phyloP scores from a whole-genome alignment of 2,113 vertebrate genomes.

The Misgurnus anguillicaudatus region DNA sequence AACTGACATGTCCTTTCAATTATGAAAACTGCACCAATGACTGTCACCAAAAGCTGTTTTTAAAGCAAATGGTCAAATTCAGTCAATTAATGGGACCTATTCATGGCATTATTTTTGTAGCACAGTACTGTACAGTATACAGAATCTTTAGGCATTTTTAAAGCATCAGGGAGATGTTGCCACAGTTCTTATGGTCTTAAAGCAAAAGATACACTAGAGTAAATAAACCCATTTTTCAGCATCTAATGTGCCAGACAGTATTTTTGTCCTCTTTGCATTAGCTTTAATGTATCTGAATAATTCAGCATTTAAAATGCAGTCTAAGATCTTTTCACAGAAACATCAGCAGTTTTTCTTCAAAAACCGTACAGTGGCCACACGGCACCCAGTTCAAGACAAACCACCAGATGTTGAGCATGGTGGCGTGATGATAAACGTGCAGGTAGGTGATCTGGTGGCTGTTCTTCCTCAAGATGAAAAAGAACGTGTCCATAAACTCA shows the following conservation, averaged over 20 bases:
- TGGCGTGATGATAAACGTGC: conserved; percentile 92
- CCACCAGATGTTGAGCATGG: conserved; percentile 99
- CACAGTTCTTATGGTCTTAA: too few species aligned
- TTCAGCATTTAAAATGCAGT: conserved; percentile 46
- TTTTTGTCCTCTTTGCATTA: conserved; percentile 32
- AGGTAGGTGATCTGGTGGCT: conserved; percentile 95
- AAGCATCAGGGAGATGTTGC: too few species aligned
- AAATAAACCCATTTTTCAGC: too few species aligned
- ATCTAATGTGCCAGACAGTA: not conserved
- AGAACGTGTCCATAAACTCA: conserved; percentile 99
- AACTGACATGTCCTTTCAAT: too few species aligned
- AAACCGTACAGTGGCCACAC: conserved; percentile 93
- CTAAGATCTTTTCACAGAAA: not conserved
- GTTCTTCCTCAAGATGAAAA: conserved; percentile 96
- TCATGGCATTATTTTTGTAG: too few species aligned
- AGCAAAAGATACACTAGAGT: too few species aligned
- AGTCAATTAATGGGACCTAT: too few species aligned
- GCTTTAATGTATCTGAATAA: conserved; percentile 56
- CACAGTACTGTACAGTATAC: too few species aligned
- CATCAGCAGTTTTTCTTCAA: not conserved
- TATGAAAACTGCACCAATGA: too few species aligned
- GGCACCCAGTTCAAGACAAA: conserved; percentile 99
- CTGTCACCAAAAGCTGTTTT: too few species aligned
- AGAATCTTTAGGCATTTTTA: too few species aligned
- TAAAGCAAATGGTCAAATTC: too few species aligned